Evolutionary conservation across 2,797 vertebrate species (phyloP).

Genomic region (Todus mexicanus): DNA sequence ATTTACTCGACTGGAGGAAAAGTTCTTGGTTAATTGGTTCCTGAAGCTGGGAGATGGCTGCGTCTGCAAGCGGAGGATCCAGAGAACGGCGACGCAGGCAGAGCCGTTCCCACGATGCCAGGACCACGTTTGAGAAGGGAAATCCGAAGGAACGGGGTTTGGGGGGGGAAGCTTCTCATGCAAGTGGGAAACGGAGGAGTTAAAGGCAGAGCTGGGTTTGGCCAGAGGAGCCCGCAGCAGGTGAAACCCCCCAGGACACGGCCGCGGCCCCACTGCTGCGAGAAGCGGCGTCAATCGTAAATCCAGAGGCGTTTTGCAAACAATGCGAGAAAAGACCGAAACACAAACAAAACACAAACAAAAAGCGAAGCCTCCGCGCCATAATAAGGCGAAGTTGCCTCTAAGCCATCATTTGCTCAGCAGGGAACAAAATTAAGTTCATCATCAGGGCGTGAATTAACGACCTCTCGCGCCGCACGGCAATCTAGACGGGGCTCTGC

Average conservation of each 20-base stretch:
- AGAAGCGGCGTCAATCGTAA: background rate
- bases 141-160: background rate
- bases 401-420: conserved; percentile 51
- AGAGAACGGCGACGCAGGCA: fast-evolving
- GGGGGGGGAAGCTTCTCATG: background rate
- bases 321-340: background rate
- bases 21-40: conserved; percentile 2
- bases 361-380: background rate
- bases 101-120: background rate
- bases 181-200: background rate
- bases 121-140: background rate
- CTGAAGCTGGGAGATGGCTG: background rate
- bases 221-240: background rate
- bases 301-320: background rate
- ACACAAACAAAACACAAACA: background rate
- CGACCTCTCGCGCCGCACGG: conserved; percentile 39
- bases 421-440: conserved; percentile 59
- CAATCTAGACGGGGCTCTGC: conserved; percentile 4
- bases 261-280: background rate
- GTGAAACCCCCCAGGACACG: background rate
- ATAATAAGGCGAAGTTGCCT: conserved; percentile 35
- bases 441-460: conserved; percentile 62
- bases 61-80: background rate
- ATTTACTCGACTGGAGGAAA: background rate
- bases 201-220: background rate